These are phyloP conservation scores for Globodera rostochiensis DNA, from an alignment of 1,140 invertebrate genomes.

Conservation along the genomic window DNA sequence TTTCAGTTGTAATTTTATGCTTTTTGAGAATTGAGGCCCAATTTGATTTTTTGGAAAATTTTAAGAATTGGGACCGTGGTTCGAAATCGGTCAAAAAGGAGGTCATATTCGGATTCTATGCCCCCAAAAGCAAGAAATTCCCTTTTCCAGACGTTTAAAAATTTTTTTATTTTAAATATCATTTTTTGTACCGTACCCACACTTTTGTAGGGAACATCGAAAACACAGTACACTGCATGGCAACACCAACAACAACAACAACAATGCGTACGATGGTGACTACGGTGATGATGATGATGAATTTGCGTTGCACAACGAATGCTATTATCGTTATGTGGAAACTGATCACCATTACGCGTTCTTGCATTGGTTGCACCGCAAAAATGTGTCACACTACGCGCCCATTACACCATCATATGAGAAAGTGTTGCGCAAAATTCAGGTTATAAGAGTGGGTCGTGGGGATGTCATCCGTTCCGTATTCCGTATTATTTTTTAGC, in stretches of 20 bases:
- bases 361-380: slow-evolving; percentile 57
- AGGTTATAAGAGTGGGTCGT: slow-evolving; percentile 35
- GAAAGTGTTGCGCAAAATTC: slow-evolving; percentile 56
- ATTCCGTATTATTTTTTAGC: too few species aligned
- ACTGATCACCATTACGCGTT: slow-evolving; percentile 58
- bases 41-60: too few species aligned
- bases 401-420: slow-evolving; percentile 61
- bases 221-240: background rate
- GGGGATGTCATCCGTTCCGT: too few species aligned
- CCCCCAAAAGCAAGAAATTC: too few species aligned
- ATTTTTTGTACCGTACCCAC: too few species aligned
- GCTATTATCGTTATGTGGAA: slow-evolving; percentile 37
- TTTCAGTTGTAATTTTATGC: too few species aligned
- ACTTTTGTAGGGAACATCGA: background rate
- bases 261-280: background rate
- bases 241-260: background rate
- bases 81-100: too few species aligned
- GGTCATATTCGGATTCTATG: too few species aligned
- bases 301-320: slow-evolving; percentile 25
- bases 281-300: background rate
- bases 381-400: slow-evolving; percentile 61
- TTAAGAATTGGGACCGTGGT: too few species aligned
- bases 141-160: too few species aligned
- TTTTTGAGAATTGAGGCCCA: too few species aligned
- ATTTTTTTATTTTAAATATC: too few species aligned